A percentile compares a stretch with the other conserved stretches of the same genome.
These are phyloP conservation scores for Mythimna ferrago DNA, from an alignment of 2,888 invertebrate genomes.

Conservation along the genomic window DNA sequence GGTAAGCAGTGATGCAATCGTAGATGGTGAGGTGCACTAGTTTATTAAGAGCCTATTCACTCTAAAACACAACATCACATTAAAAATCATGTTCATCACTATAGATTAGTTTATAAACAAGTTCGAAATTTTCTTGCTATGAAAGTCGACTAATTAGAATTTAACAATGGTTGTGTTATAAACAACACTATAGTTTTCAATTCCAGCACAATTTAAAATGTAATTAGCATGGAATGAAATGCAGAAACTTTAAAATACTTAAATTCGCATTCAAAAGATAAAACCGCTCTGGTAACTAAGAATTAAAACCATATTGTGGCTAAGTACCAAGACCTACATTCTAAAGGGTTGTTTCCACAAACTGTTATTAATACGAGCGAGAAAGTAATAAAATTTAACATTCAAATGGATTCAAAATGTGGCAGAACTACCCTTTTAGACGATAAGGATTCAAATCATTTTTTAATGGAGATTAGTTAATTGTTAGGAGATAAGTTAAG, in stretches of 20 bases:
- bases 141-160: neutral
- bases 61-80: neutral
- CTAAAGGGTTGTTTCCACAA: conserved; percentile 33
- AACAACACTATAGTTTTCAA: neutral
- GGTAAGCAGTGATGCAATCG: too few relatives aligned
- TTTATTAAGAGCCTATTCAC: too few relatives aligned
- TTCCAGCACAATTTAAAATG: neutral
- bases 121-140: neutral
- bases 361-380: conserved; percentile 49
- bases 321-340: conserved; percentile 33
- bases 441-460: conserved; percentile 41
- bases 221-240: neutral
- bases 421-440: conserved; percentile 45
- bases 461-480: conserved; percentile 46
- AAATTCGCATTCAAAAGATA: conserved; percentile 17
- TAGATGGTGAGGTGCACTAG: too few relatives aligned
- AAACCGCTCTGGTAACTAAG: conserved; percentile 5
- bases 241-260: conserved; percentile 4
- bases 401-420: conserved; percentile 42
- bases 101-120: neutral
- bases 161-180: neutral
- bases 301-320: conserved; percentile 27
- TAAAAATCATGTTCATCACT: neutral
- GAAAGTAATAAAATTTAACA: conserved; percentile 52
- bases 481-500: conserved; percentile 19